phyloP scores from a whole-genome alignment of 1,140 invertebrate genomes.

The Medauroidea extradentata region DNA sequence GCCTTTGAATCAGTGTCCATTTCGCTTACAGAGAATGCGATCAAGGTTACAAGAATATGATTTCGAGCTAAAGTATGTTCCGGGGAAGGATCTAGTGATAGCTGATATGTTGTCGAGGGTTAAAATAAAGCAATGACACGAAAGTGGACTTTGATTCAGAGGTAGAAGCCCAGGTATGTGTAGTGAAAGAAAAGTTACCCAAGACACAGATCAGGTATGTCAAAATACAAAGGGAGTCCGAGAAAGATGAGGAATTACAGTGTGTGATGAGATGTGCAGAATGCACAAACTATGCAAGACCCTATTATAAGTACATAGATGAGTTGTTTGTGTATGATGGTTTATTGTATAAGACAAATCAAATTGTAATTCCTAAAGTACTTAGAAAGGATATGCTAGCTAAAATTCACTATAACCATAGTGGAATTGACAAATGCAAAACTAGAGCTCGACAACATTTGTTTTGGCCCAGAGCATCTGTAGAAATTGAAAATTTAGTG shows the following conservation, averaged over 20 bases:
- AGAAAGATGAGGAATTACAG: constrained; percentile 4
- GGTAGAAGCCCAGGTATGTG: too few species aligned
- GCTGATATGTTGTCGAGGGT: constrained; percentile 23
- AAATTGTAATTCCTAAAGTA: constrained; percentile 32
- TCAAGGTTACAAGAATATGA: constrained; percentile 40
- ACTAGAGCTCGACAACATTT: too few species aligned
- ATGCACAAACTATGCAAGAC: neutral
- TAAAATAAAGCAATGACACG: neutral
- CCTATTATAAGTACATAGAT: too few species aligned
- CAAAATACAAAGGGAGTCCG: constrained; percentile 1
- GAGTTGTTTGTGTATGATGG: too few species aligned
- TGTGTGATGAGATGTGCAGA: constrained; percentile 1
- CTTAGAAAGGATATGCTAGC: constrained; percentile 31
- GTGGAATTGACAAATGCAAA: too few species aligned
- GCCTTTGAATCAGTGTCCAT: constrained; percentile 36
- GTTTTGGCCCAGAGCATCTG: too few species aligned
- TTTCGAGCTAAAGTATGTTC: constrained; percentile 36
- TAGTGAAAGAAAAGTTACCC: too few species aligned
- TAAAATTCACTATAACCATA: too few species aligned
- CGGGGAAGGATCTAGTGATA: constrained; percentile 18
- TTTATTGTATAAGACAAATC: neutral
- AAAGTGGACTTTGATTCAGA: too few species aligned
- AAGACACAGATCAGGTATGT: neutral
- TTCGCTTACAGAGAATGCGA: constrained; percentile 39
- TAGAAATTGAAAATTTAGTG: too few species aligned